A percentile compares a stretch with the other conserved stretches of the same genome.
These are phyloP conservation scores for Acanthis flammea DNA, from an alignment of 2,797 vertebrate genomes.

Conservation along the genomic window DNA sequence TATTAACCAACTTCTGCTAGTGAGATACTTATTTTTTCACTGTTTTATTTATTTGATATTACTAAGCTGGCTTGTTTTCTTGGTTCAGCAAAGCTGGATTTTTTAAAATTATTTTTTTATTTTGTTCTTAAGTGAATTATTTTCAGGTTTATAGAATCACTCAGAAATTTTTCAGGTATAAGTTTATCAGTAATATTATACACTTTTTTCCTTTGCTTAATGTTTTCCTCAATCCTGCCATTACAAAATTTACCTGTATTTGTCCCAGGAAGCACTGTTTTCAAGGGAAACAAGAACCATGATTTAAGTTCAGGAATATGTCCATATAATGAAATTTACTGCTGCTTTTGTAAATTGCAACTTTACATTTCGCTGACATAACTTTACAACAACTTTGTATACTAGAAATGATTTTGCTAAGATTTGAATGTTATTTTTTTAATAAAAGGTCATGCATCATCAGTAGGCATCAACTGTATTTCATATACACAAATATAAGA, in stretches of 20 bases:
- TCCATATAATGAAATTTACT: constrained; percentile 63
- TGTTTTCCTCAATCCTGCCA: constrained; percentile 50
- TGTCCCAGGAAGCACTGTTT: constrained; percentile 62
- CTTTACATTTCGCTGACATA: constrained; percentile 73
- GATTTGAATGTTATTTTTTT: constrained; percentile 77
- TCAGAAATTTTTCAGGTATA: constrained; percentile 34
- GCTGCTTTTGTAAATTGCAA: constrained; percentile 79
- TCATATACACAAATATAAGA: constrained; percentile 22
- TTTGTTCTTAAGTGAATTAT: constrained; percentile 11
- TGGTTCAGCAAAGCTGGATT: constrained; percentile 45
- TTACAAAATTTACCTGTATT: constrained; percentile 63
- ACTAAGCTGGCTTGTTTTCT: neutral
- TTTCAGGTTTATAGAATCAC: constrained; percentile 34
- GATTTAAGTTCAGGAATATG: constrained; percentile 64
- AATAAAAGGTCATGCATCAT: constrained; percentile 64
- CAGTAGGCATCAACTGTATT: constrained; percentile 52
- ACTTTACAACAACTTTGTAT: constrained; percentile 80
- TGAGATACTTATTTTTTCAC: constrained; percentile 7
- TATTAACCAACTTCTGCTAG: constrained; percentile 4
- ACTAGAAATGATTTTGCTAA: constrained; percentile 79
- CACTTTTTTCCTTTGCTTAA: constrained; percentile 56
- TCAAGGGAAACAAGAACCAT: constrained; percentile 61
- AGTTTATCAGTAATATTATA: constrained; percentile 11
- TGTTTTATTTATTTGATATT: constrained; percentile 9
- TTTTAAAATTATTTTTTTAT: neutral